Base-by-base conservation (phyloP, 2,113 vertebrate genomes). In the Arenaria interpres region DNA sequence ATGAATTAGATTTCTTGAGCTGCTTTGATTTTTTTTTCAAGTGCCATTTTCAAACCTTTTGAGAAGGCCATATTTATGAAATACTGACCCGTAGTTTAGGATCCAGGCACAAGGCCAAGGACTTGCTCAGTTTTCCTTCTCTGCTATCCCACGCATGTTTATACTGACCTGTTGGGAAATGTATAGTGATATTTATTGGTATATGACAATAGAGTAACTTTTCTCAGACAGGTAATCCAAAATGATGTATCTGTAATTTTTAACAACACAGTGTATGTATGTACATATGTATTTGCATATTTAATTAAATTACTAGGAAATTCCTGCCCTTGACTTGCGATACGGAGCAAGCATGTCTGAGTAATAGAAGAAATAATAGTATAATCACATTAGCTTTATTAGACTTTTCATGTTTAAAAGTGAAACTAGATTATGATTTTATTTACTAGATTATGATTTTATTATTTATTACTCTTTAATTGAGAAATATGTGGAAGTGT, bases 401-500 rank as follows among this genome's bases (percentile, higher is more conserved):
- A 95, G 91, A 91, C 91, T 97, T 97, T 69, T 93, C 82, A 88
- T 83, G 60, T 89, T 88, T 81, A 88, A 92, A 95, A 88, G 91
- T 90, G 59, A 95, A 91, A 85, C 89, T 82, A 85, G 84, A 66
- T 92, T 76, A 74, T 85, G 25, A 53, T 94, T 98, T 81, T 84
- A 88, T 79, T 96, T 71, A 88, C 88, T 82, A 81, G 91, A 90
- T 78, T 81, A 67, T 85, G 32, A 59, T 96, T 98, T 90, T 72
- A 67, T 87, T 94, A 86, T 88, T 93, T 3, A 43, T 85, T 92
- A 84, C 37, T 83, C 85, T 96, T 96, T 97, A 98, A 97, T 82
- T 97, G 97, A 97, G 88, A 97, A 96, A 91, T 96, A 95, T 97
- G 96, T 97, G 90, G 89, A 93, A 82, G 45, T 94, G 35, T 85